Conservation (phyloP, 2,113 vertebrate genomes). For the Semicossyphus pulcher region DNA sequence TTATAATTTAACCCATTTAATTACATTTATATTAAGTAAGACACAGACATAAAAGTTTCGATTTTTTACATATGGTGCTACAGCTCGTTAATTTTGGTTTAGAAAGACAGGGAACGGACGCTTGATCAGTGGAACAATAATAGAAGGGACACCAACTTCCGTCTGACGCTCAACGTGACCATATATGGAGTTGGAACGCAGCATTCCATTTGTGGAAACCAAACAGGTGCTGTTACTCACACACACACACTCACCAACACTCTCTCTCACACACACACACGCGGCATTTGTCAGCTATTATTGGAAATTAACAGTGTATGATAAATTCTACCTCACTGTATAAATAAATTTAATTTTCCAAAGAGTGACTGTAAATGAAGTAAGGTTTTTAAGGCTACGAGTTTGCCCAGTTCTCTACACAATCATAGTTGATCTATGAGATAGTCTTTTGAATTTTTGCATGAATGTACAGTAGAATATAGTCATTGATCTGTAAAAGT, state of each 20-base stretch:
- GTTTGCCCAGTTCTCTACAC: too few species aligned
- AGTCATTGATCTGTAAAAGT: too few species aligned
- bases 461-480: too few species aligned
- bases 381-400: too few species aligned
- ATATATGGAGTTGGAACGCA: slow-evolving; percentile 71
- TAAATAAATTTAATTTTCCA: too few species aligned
- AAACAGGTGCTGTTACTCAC: slow-evolving; percentile 61
- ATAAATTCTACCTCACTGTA: too few species aligned
- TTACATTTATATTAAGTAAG: too few species aligned
- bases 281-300: not conserved
- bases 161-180: slow-evolving; percentile 61
- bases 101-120: not conserved
- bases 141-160: slow-evolving; percentile 75
- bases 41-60: too few species aligned
- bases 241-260: not conserved
- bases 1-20: not conserved
- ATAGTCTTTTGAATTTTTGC: too few species aligned
- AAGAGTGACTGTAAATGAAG: too few species aligned
- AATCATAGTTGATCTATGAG: too few species aligned
- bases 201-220: slow-evolving; percentile 62
- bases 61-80: accelerated
- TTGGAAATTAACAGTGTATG: not conserved
- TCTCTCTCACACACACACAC: slow-evolving; percentile 1
- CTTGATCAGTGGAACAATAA: slow-evolving; percentile 63
- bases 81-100: accelerated